A percentile compares a stretch with the other conserved stretches of the same genome.
Conservation (phyloP, 1,140 invertebrate genomes). For the Tigriopus japonicus region DNA sequence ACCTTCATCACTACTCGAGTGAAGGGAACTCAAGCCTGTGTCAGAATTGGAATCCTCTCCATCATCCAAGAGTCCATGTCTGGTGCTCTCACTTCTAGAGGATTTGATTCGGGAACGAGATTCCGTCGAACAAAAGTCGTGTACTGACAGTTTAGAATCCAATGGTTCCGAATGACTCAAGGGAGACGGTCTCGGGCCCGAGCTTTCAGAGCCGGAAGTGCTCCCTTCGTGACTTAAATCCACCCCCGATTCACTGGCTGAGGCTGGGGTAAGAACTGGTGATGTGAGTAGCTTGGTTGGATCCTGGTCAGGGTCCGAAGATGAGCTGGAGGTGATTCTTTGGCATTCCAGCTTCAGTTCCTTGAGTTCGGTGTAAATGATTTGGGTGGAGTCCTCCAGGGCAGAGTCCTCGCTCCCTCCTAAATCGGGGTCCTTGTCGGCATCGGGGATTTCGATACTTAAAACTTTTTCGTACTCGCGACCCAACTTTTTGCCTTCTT, state of each 20-base stretch:
- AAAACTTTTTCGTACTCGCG: not conserved
- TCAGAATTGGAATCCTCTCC: slow-evolving; percentile 33
- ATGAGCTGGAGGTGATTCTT: not conserved
- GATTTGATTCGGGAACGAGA: not conserved
- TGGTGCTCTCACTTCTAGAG: not conserved
- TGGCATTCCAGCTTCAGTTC: not conserved
- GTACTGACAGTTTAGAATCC: too few relatives aligned
- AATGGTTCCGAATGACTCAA: not conserved
- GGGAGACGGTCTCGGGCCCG: not conserved
- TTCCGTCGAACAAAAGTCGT: too few relatives aligned
- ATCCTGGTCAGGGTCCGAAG: not conserved
- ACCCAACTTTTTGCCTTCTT: not conserved
- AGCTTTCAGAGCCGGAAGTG: too few relatives aligned
- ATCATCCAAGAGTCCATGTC: not conserved
- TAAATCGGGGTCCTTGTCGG: not conserved
- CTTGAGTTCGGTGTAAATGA: not conserved
- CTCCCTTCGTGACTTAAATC: not conserved
- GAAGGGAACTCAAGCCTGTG: slow-evolving; percentile 34
- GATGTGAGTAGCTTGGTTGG: not conserved
- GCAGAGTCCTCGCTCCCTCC: too few relatives aligned
- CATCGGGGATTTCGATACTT: not conserved
- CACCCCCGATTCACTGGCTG: not conserved
- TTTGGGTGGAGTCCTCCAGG: not conserved
- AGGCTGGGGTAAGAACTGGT: too few relatives aligned
- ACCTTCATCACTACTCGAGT: slow-evolving; percentile 31